Base-by-base conservation (phyloP, 2,113 vertebrate species). In the Tragelaphus imberbis region DNA sequence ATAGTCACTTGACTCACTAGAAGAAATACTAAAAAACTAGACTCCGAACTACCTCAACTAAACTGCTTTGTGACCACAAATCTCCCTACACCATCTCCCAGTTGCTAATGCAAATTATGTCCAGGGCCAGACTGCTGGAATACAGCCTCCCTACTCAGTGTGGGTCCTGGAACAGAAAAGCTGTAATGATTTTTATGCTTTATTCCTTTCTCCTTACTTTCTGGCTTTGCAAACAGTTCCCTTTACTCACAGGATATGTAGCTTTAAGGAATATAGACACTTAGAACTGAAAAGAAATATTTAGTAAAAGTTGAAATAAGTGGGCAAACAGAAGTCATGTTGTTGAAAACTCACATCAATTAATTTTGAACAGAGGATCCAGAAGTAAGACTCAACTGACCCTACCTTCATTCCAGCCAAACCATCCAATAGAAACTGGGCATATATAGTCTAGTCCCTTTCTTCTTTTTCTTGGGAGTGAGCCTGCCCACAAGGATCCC, bases 71-170 rank as follows among this genome's bases (percentile, higher is more conserved):
- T 95, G 82, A 91, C 79, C 68, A 93, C n/a, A 63, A 53, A 36
- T 86, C 33, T 90, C 40, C 11, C 19, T 53, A 88, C 4, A 10
- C 36, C 12, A 93, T 84, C 33, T 53, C 49, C 23, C 11, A 23
- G 36, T 81, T 84, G 23, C 15, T 92, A 95, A 84, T 92, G 44
- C 33, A 92, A 95, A 97, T 80, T 63, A 16, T 75, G 28, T 96
- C 87, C n/a, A 79, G 90, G 44, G 21, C 7, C 88, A n/a, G 68
- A 55, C n/a, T 93, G 25, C 36, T 91, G 40, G 44, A 95, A 85
- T 94, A 28, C 58, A 85, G 28, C 17, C 68, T 88, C 40, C 27
- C 55, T 90, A 75, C 11, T 56, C 75, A 75, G 36, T 84, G 53
- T 13, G 47, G 36, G 75, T 6, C n/a, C 47, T 93, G 65, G 55